phyloP scores from a whole-genome alignment of 2,113 vertebrate species.

The Dasyurus viverrinus region DNA sequence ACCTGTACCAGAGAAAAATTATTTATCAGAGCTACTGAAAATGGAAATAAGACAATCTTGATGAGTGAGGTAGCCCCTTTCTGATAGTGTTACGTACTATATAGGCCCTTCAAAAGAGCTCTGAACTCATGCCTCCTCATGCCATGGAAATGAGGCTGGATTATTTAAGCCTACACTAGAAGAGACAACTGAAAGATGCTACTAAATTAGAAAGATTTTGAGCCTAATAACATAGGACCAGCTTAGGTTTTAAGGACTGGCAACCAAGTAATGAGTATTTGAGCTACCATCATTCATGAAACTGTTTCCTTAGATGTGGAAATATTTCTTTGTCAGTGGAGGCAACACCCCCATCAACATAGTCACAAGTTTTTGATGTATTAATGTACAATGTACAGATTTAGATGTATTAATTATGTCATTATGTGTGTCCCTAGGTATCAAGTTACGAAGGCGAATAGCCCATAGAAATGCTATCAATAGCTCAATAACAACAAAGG shows the following conservation, averaged over 20 bases:
- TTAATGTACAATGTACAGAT: background rate
- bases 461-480: slow-evolving; percentile 43
- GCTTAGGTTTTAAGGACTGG: background rate
- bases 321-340: background rate
- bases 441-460: slow-evolving; percentile 61
- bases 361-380: background rate
- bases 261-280: background rate
- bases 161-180: background rate
- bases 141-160: background rate
- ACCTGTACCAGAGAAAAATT: background rate
- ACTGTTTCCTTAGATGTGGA: background rate
- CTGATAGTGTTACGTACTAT: background rate
- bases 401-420: background rate
- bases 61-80: background rate
- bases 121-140: background rate
- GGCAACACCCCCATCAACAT: background rate
- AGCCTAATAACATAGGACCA: background rate
- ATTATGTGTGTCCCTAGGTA: slow-evolving; percentile 52
- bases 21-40: slow-evolving; percentile 14
- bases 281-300: background rate
- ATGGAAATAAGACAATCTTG: slow-evolving; percentile 17
- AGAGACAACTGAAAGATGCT: background rate
- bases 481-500: slow-evolving; percentile 5
- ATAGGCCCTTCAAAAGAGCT: background rate
- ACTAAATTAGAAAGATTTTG: background rate